Evolutionary conservation across 2,888 invertebrate genomes (phyloP), one percentile per base, ranked within the genome.

Genomic region (Diachrysia chrysitis): DNA sequence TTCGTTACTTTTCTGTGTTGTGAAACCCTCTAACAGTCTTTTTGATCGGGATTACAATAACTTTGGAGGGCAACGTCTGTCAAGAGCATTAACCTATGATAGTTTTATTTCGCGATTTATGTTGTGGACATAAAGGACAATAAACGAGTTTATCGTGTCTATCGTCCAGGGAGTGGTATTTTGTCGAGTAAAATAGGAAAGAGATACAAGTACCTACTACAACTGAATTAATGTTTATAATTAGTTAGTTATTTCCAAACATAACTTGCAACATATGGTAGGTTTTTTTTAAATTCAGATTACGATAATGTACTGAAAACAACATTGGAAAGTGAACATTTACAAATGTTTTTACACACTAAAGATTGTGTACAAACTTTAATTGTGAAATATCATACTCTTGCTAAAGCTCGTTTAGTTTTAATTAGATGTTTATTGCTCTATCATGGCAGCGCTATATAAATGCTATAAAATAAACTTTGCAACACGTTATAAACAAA

Each of bases 71-170:
- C 66, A 48, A 71, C 65, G 53, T 55, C 59, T 58, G 58, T 56
- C 59, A 68, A 57, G 54, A 68, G 60, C 65, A 66, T 80, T 69
- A 77, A 73, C 62, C 64, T 77, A 68, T 64, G 58, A 78, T 68
- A 68, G 71, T 67, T 77, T 63, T 48, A 63, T 29, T 42, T n/a
- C 29, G 17, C 66, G 21, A 69, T 69, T 73, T 67, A 74, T 60
- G 65, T 58, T 58, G 48, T 54, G 59, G 67, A n/a, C 48, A 67
- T 46, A 59, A 66, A 64, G 56, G 61, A 56, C 63, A 60, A 66
- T 59, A 57, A 63, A 57, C 53, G 48, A 66, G 16, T 66, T n/a
- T n/a, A 37, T 72, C 58, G 62, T 48, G 59, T 60, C 59, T 42
- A 59, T 32, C 19, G 54, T 66, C 23, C n/a, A 55, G 61, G 29